Conservation (phyloP, 2,888 invertebrate genomes). For the Oeneis ivallda region DNA sequence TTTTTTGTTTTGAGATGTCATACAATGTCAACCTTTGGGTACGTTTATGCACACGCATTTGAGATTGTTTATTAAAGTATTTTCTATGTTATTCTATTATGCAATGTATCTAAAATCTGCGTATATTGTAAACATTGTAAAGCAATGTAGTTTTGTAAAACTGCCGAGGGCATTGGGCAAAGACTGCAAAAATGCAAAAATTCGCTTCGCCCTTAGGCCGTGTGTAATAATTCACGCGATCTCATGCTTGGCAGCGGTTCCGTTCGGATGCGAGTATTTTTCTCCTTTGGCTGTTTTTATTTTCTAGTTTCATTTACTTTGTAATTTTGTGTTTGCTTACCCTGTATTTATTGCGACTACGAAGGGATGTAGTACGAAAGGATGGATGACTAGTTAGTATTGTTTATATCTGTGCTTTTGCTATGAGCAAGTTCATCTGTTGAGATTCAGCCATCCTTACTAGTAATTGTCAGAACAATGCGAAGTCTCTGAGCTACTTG, state of each 20-base stretch:
- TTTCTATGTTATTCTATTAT: too few species aligned
- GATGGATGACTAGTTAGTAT: neutral
- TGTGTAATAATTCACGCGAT: slow-evolving; percentile 25
- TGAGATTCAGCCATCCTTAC: too few species aligned
- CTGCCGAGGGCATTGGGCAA: slow-evolving; percentile 14
- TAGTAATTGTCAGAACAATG: too few species aligned
- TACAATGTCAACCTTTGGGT: too few species aligned
- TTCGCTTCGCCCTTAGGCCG: slow-evolving; percentile 26
- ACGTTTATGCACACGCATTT: too few species aligned
- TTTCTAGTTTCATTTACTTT: neutral
- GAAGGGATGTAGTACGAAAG: too few species aligned
- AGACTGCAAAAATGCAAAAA: slow-evolving; percentile 31
- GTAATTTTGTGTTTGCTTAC: neutral
- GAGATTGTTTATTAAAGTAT: too few species aligned
- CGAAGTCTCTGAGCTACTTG: too few species aligned
- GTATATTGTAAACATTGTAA: neutral
- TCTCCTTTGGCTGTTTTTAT: slow-evolving; percentile 18
- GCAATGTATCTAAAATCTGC: too few species aligned
- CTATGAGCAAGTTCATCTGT: too few species aligned
- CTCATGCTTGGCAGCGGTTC: slow-evolving; percentile 30
- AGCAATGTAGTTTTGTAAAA: neutral
- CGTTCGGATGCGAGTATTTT: slow-evolving; percentile 20
- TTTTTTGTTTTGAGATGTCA: too few species aligned
- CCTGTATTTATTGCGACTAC: neutral
- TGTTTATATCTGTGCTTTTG: neutral